Conservation (phyloP, 2,888 invertebrate species). For the Isoperla grammatica region DNA sequence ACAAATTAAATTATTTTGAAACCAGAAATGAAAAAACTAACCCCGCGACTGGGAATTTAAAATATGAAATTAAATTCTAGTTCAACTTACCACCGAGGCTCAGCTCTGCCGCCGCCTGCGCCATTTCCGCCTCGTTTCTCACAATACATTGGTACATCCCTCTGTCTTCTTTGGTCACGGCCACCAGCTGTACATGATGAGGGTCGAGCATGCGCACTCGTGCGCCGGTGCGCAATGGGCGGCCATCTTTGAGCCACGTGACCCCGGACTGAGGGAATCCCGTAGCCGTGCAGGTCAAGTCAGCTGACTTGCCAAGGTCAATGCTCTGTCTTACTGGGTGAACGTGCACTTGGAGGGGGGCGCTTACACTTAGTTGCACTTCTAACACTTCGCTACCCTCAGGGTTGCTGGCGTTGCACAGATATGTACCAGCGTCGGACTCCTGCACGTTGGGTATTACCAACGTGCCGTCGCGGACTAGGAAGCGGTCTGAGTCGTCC, state of each 20-base stretch:
- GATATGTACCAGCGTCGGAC: constrained; percentile 48
- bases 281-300: constrained; percentile 43
- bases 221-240: constrained; percentile 43
- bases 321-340: constrained; percentile 45
- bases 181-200: constrained; percentile 47
- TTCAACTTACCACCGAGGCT: constrained; percentile 44
- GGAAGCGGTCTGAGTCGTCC: constrained; percentile 45
- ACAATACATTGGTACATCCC: constrained; percentile 47
- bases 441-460: constrained; percentile 48
- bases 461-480: constrained; percentile 49
- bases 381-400: constrained; percentile 52
- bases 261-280: constrained; percentile 43
- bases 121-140: constrained; percentile 44
- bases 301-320: constrained; percentile 47
- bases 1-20: too few relatives aligned
- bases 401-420: constrained; percentile 50
- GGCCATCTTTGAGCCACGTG: constrained; percentile 49
- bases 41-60: too few relatives aligned
- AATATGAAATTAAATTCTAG: too few relatives aligned
- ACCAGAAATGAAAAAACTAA: too few relatives aligned
- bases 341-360: constrained; percentile 43
- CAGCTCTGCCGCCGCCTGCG: constrained; percentile 45
- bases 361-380: constrained; percentile 47
- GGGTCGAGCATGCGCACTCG: constrained; percentile 45
- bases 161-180: constrained; percentile 44